Evolutionary conservation across 1,140 invertebrate genomes (phyloP).

Genomic region (Nomia melanderi): DNA sequence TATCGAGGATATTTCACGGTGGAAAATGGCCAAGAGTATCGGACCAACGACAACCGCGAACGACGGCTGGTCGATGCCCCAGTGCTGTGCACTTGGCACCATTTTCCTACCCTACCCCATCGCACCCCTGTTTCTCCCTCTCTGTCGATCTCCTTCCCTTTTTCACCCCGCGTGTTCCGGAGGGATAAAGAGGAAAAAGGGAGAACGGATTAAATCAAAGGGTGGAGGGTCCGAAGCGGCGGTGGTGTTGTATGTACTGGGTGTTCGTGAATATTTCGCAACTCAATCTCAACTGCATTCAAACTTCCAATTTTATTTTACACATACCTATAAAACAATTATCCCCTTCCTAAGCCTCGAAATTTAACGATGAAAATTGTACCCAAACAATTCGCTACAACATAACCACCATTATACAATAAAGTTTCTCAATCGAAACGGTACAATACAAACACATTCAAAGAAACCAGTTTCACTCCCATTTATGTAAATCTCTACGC

Average conservation of each 20-base stretch:
- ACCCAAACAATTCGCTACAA: no score
- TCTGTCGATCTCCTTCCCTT: slow-evolving; percentile 15
- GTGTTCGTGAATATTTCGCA: slow-evolving; percentile 18
- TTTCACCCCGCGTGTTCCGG: slow-evolving; percentile 8
- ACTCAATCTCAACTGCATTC: not conserved
- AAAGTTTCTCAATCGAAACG: no score
- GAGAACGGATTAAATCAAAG: slow-evolving; percentile 55
- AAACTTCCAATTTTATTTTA: not conserved
- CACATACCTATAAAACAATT: no score
- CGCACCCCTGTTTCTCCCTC: slow-evolving; percentile 10
- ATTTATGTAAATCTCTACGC: no score
- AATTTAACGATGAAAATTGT: no score
- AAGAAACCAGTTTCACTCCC: no score
- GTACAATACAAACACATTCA: no score
- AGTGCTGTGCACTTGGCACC: slow-evolving; percentile 66
- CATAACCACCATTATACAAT: no score
- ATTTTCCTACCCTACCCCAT: slow-evolving; percentile 60
- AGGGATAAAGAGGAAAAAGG: slow-evolving; percentile 22
- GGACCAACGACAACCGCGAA: slow-evolving; percentile 45
- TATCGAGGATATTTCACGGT: slow-evolving; percentile 13
- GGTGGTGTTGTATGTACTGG: slow-evolving; percentile 27
- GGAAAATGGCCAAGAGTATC: slow-evolving; percentile 52
- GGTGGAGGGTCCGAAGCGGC: slow-evolving; percentile 46
- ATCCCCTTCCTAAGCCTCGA: no score
- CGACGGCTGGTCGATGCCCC: slow-evolving; percentile 63